Evolutionary conservation across 2,797 vertebrate genomes (phyloP).

Genomic region (Serranus cabrilla): DNA sequence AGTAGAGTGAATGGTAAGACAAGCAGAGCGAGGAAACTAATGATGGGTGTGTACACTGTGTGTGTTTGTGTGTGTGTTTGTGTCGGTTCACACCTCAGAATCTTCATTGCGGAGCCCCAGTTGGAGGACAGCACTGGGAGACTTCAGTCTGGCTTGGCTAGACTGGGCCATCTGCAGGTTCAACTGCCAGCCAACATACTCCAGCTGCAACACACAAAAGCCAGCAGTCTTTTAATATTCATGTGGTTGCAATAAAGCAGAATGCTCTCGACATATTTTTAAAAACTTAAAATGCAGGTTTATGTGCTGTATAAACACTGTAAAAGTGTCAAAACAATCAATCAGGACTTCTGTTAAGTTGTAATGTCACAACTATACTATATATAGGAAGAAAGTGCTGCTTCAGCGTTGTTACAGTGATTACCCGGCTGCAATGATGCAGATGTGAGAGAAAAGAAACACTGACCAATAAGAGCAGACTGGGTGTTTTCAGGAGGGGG

Average conservation of each 20-base stretch:
- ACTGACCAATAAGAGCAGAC: too few relatives aligned
- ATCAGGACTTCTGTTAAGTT: too few relatives aligned
- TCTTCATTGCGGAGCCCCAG: conserved; percentile 91
- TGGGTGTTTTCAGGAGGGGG: too few relatives aligned
- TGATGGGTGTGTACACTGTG: neutral
- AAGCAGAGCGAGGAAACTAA: neutral
- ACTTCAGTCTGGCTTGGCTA: conserved; percentile 90
- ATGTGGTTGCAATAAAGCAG: neutral
- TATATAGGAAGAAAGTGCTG: too few relatives aligned
- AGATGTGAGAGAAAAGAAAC: too few relatives aligned
- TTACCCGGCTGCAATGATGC: too few relatives aligned
- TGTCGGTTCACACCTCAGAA: conserved; percentile 85
- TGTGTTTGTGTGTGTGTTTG: neutral
- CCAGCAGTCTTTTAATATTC: neutral
- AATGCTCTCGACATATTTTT: conserved; percentile 16
- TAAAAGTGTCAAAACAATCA: too few relatives aligned
- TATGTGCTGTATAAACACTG: too few relatives aligned
- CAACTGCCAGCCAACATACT: conserved; percentile 94
- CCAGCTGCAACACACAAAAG: conserved; percentile 87
- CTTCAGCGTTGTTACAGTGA: too few relatives aligned
- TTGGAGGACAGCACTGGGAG: conserved; percentile 91
- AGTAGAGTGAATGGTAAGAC: neutral
- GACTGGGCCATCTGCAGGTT: conserved; percentile 96
- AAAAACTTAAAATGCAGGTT: neutral
- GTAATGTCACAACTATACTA: too few relatives aligned